Percentiles rank a stretch among this genome's conserved stretches.
phyloP scores from a whole-genome alignment of 1,140 invertebrate species.

The Meloidogyne chitwoodi region DNA sequence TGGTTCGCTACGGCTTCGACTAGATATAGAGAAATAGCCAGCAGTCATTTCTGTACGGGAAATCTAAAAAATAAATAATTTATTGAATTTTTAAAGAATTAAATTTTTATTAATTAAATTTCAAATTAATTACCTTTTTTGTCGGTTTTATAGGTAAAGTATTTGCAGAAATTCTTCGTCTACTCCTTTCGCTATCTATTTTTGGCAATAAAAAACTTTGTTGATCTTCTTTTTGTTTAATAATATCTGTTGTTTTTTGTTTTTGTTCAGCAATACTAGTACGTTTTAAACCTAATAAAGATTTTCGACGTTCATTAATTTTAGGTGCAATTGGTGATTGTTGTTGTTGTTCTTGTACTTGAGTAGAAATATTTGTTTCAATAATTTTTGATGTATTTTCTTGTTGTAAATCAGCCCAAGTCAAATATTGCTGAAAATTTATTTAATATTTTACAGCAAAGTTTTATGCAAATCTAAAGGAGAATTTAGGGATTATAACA shows the following conservation, averaged over 20 bases:
- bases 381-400: neutral
- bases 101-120: too few species aligned
- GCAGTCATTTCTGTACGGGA: neutral
- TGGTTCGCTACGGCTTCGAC: neutral
- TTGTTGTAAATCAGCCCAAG: slow-evolving; percentile 55
- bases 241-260: slow-evolving; percentile 5
- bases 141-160: slow-evolving; percentile 1
- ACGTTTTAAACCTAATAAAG: slow-evolving; percentile 4
- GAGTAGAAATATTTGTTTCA: neutral
- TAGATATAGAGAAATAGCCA: neutral
- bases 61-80: neutral
- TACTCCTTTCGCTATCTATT: neutral
- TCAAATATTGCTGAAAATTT: slow-evolving; percentile 51
- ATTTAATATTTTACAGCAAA: neutral
- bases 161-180: neutral
- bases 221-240: neutral
- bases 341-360: slow-evolving; percentile 26
- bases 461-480: neutral
- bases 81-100: neutral
- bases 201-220: neutral
- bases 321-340: neutral
- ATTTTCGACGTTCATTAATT: neutral
- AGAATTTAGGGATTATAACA: neutral
- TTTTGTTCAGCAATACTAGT: neutral
- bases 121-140: neutral